Percentiles rank a stretch among this genome's conserved stretches.
Evolutionary conservation across 2,113 vertebrate genomes (phyloP).

Genomic region (Equus przewalskii): DNA sequence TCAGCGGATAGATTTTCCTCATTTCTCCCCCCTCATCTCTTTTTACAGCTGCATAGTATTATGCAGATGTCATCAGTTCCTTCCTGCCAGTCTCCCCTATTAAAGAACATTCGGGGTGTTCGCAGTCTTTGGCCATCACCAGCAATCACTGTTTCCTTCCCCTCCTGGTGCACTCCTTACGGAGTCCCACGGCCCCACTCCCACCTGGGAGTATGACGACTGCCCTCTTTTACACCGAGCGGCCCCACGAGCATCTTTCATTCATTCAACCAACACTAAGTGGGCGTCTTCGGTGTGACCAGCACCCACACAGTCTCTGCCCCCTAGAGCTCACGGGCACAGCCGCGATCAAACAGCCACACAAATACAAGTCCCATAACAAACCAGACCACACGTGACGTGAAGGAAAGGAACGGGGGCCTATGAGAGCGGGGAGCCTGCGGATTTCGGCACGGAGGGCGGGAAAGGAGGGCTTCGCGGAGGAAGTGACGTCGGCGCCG

Average conservation of each 20-base stretch:
- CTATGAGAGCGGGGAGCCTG: background rate
- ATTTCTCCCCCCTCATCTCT: background rate
- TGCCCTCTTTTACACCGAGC: background rate
- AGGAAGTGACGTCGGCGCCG: constrained; percentile 70
- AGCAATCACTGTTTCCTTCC: background rate
- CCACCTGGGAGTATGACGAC: background rate
- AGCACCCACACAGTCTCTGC: background rate
- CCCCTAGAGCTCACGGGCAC: background rate
- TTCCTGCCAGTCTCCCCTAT: background rate
- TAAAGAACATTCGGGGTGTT: background rate
- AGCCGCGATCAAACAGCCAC: background rate
- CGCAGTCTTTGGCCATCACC: background rate
- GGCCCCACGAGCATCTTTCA: background rate
- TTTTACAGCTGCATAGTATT: background rate
- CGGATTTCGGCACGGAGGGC: background rate
- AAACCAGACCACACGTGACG: background rate
- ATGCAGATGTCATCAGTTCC: background rate
- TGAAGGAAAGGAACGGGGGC: background rate
- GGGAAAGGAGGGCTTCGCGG: background rate
- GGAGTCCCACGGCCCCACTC: background rate
- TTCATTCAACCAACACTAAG: constrained; percentile 39
- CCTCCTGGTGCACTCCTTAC: background rate
- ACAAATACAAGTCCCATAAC: background rate
- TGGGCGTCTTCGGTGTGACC: background rate
- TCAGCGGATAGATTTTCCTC: background rate